These are phyloP conservation scores for Oscarella lobularis DNA, from an alignment of 37 sponge, comb jelly and placozoan species.

Conservation along the genomic window DNA sequence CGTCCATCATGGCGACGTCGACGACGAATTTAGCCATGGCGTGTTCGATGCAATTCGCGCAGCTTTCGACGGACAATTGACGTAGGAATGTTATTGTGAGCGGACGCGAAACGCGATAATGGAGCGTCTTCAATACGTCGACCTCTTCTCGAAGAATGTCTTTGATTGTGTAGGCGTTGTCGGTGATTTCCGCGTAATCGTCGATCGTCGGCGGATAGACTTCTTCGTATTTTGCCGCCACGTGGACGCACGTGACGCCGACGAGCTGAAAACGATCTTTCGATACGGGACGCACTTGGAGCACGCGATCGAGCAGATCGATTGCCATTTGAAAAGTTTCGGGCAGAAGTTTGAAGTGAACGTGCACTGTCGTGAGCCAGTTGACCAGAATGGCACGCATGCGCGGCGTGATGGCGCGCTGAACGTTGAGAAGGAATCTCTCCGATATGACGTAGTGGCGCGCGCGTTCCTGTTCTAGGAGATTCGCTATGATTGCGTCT, in stretches of 20 bases:
- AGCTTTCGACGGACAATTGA: conserved; percentile 33
- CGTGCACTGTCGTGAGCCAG: conserved; percentile 47
- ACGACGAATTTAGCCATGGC: conserved; percentile 68
- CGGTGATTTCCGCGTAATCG: conserved; percentile 42
- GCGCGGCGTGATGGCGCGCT: conserved; percentile 7
- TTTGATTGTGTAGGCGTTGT: conserved; percentile 27
- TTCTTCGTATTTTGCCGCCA: conserved; percentile 69
- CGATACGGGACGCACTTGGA: conserved; percentile 20
- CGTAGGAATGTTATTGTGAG: conserved; percentile 28
- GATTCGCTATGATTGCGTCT: background rate
- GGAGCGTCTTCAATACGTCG: conserved; percentile 23
- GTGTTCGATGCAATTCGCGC: conserved; percentile 27
- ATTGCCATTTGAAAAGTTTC: conserved; percentile 41
- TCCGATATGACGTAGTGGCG: conserved; percentile 5
- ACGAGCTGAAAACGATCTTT: conserved; percentile 47
- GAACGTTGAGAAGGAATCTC: conserved; percentile 12
- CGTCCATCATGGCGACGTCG: conserved; percentile 33
- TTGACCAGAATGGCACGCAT: conserved; percentile 41
- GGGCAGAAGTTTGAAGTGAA: conserved; percentile 27
- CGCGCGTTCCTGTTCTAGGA: conserved; percentile 12
- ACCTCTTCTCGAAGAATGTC: conserved; percentile 29
- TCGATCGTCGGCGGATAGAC: conserved; percentile 31
- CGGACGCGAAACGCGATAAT: conserved; percentile 39
- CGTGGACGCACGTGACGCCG: conserved; percentile 33
- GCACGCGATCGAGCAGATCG: conserved; percentile 40